Evolutionary conservation across 2,888 invertebrate species (phyloP).

Genomic region (Leucophenga maculata): DNA sequence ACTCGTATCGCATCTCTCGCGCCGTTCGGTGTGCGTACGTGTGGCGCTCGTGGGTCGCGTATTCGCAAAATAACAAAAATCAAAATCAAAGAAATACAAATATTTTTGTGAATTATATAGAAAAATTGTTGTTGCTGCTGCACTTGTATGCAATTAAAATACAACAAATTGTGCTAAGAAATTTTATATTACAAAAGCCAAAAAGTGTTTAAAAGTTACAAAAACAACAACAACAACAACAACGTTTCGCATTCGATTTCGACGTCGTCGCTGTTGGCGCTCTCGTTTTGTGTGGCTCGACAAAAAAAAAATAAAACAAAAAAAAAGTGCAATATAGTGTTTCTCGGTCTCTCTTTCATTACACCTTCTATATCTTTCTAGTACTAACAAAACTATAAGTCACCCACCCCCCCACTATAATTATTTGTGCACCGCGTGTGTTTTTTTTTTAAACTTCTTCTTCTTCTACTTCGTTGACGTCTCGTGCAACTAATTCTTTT

Average conservation of each 20-base stretch:
- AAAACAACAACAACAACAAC: too few species aligned
- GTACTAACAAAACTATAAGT: too few species aligned
- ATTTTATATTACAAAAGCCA: background rate
- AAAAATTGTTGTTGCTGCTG: background rate
- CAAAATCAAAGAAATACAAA: background rate
- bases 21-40: background rate
- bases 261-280: too few species aligned
- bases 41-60: background rate
- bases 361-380: too few species aligned
- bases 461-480: background rate
- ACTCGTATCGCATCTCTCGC: conserved; percentile 3
- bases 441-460: background rate
- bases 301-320: too few species aligned
- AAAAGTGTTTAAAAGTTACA: too few species aligned
- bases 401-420: too few species aligned
- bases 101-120: background rate
- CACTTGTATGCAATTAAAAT: background rate
- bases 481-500: background rate
- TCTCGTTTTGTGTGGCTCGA: too few species aligned
- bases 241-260: too few species aligned
- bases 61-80: background rate
- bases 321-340: too few species aligned
- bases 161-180: background rate
- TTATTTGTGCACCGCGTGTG: background rate
- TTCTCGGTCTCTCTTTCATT: too few species aligned